Conservation (phyloP, 2,888 invertebrate genomes). For the Epinotia demarniana region DNA sequence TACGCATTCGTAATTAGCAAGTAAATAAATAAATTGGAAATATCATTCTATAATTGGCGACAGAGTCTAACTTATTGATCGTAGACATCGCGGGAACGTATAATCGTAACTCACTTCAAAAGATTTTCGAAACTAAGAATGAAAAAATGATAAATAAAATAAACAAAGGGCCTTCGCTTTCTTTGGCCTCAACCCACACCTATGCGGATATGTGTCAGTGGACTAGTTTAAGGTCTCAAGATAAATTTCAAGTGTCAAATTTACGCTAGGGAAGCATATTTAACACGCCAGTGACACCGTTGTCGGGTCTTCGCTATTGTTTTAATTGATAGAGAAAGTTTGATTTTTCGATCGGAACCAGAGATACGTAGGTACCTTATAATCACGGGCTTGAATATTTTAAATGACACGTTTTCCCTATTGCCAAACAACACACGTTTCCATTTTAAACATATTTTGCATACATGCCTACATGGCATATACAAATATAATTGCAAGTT, state of each 20-base stretch:
- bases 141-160: slow-evolving; percentile 62
- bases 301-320: slow-evolving; percentile 32
- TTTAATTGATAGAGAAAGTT: slow-evolving; percentile 44
- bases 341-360: slow-evolving; percentile 8
- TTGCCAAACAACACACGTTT: not conserved
- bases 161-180: slow-evolving; percentile 61
- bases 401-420: not conserved
- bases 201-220: slow-evolving; percentile 51
- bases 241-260: slow-evolving; percentile 57
- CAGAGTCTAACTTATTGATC: slow-evolving; percentile 55
- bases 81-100: slow-evolving; percentile 54
- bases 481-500: slow-evolving; percentile 8
- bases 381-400: not conserved
- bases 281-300: slow-evolving; percentile 33
- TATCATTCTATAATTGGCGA: slow-evolving; percentile 56
- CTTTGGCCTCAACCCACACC: slow-evolving; percentile 58
- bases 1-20: slow-evolving; percentile 30
- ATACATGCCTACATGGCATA: not conserved
- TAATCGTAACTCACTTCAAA: slow-evolving; percentile 65
- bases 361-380: not conserved
- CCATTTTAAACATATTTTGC: slow-evolving; percentile 12
- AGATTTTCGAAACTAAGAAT: slow-evolving; percentile 63
- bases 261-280: slow-evolving; percentile 49
- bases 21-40: slow-evolving; percentile 43
- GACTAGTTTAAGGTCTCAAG: slow-evolving; percentile 54